phyloP scores from a whole-genome alignment of 2,888 invertebrate species.

The Euclidia mi region DNA sequence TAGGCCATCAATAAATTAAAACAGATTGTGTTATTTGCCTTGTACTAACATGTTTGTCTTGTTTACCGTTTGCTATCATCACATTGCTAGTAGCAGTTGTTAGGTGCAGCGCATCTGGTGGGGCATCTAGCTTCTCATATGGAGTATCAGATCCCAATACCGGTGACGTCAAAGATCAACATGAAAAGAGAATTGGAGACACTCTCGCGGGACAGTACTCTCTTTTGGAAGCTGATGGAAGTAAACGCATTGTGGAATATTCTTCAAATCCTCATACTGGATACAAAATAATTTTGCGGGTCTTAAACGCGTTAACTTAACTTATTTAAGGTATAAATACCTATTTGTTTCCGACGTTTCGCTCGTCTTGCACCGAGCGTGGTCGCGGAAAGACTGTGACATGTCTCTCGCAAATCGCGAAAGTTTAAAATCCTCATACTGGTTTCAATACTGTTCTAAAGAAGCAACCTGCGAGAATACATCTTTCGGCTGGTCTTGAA shows the following conservation, averaged over 20 bases:
- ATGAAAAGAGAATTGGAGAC: conserved; percentile 84
- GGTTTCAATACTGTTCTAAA: conserved; percentile 88
- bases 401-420: too few species aligned
- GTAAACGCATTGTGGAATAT: conserved; percentile 86
- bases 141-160: conserved; percentile 87
- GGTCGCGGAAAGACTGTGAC: too few species aligned
- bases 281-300: too few species aligned
- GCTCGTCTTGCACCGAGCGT: too few species aligned
- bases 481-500: conserved; percentile 63
- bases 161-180: conserved; percentile 86
- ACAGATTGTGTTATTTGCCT: too few species aligned
- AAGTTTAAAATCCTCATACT: conserved; percentile 78
- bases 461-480: conserved; percentile 68
- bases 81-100: conserved; percentile 68
- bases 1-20: too few species aligned
- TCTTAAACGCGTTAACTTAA: too few species aligned
- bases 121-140: conserved; percentile 83
- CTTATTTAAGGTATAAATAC: too few species aligned
- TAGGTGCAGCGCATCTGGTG: conserved; percentile 64
- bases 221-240: conserved; percentile 85
- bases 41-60: conserved; percentile 27
- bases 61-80: conserved; percentile 71
- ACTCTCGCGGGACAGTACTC: conserved; percentile 86
- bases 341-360: too few species aligned
- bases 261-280: conserved; percentile 82